A percentile compares a stretch with the other conserved stretches of the same genome.
phyloP scores from a whole-genome alignment of 2,797 vertebrate genomes.

The Tragelaphus oryx region DNA sequence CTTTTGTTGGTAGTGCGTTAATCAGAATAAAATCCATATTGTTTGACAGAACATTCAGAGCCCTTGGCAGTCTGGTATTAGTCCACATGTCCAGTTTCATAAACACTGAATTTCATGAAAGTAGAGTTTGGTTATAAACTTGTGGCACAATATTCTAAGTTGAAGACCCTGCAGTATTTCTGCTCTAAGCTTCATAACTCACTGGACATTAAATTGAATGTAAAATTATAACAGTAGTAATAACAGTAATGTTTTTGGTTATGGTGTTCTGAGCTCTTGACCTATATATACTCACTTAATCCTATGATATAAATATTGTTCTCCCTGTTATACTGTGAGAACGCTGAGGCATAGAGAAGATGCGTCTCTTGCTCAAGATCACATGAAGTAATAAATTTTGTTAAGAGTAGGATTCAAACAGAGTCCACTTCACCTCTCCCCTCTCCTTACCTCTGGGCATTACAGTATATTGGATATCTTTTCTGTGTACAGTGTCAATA shows the following conservation, averaged over 20 bases:
- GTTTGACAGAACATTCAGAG: not conserved
- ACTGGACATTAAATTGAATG: not conserved
- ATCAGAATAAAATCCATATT: not conserved
- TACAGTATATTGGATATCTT: not conserved
- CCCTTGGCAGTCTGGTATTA: not conserved
- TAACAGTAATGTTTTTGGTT: not conserved
- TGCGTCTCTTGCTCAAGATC: not conserved
- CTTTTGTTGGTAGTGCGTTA: not conserved
- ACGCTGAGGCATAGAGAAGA: not conserved
- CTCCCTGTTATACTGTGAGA: not conserved
- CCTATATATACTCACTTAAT: not conserved
- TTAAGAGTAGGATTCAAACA: slow-evolving; percentile 6
- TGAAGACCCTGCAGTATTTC: not conserved
- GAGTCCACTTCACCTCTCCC: not conserved
- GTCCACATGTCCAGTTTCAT: not conserved
- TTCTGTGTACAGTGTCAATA: not conserved
- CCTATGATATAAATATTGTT: not conserved
- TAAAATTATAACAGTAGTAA: not conserved
- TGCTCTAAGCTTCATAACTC: not conserved
- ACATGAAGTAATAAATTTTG: not conserved
- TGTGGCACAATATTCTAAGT: not conserved
- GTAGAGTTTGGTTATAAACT: not conserved
- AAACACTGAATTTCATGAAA: not conserved
- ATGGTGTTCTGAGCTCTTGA: not conserved
- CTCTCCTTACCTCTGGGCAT: not conserved